phyloP scores from a whole-genome alignment of 2,888 invertebrate species.

The Strigamia transsilvanica region DNA sequence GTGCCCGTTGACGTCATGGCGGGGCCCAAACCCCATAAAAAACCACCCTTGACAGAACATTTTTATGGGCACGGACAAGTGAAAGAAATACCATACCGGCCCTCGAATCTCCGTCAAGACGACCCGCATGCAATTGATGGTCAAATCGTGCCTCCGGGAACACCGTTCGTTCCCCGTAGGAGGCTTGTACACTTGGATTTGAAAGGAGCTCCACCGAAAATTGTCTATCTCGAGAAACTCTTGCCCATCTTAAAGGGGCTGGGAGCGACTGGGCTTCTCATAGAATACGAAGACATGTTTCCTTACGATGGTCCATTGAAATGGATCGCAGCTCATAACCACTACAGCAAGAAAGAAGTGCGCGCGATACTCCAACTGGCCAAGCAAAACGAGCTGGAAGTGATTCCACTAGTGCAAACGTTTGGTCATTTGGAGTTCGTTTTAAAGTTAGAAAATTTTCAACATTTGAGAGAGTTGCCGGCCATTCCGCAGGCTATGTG shows the following conservation, averaged over 20 bases:
- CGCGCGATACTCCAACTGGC: conserved; percentile 61
- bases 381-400: conserved; percentile 65
- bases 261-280: conserved; percentile 69
- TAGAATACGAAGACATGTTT: conserved; percentile 74
- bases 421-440: conserved; percentile 73
- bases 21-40: not conserved
- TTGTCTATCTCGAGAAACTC: conserved; percentile 70
- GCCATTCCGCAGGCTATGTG: conserved; percentile 72
- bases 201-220: conserved; percentile 81
- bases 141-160: conserved; percentile 19
- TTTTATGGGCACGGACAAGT: conserved; percentile 30
- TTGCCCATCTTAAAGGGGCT: conserved; percentile 60
- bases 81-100: conserved; percentile 22
- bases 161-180: conserved; percentile 61
- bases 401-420: conserved; percentile 69
- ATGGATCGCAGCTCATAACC: conserved; percentile 63
- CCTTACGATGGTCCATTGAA: conserved; percentile 67
- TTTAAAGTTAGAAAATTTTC: conserved; percentile 76
- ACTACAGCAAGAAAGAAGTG: conserved; percentile 64
- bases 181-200: conserved; percentile 83
- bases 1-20: not conserved
- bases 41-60: not conserved
- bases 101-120: not conserved
- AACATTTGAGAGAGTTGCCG: conserved; percentile 73
- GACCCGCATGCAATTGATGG: conserved; percentile 2